Conservation (phyloP, 2,797 vertebrate genomes). For the Chromis chromis region DNA sequence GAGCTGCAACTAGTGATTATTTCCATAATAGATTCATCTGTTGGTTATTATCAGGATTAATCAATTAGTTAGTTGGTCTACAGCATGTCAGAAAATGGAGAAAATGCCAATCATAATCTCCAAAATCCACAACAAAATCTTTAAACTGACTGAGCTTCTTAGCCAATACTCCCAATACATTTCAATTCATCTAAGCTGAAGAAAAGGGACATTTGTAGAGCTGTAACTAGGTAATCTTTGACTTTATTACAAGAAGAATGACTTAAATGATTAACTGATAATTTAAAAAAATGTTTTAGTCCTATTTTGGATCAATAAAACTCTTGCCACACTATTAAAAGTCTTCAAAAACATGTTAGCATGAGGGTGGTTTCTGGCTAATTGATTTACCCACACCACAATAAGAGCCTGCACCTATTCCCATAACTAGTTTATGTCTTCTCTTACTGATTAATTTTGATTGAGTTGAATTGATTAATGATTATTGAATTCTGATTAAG, state of each 20-base stretch:
- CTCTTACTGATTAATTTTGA: no score
- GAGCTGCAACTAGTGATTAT: not conserved
- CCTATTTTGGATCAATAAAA: not conserved
- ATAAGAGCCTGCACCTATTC: no score
- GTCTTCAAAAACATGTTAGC: no score
- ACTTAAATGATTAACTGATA: not conserved
- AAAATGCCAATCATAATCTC: not conserved
- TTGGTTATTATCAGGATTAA: not conserved
- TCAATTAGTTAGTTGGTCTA: not conserved
- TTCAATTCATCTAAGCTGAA: not conserved
- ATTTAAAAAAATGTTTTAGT: not conserved
- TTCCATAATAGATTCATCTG: not conserved
- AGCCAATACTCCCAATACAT: no score
- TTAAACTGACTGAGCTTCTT: no score
- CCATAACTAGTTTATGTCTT: no score
- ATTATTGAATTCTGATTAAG: not conserved
- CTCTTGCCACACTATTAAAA: no score
- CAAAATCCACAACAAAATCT: not conserved
- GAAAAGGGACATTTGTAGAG: not conserved
- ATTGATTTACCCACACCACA: no score
- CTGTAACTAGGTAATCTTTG: not conserved
- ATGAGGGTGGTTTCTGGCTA: no score
- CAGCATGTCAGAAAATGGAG: not conserved
- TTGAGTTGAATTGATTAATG: not conserved
- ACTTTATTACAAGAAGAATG: not conserved